These are phyloP conservation scores for Nomada lathburiana DNA, from an alignment of 2,888 invertebrate genomes.

Conservation along the genomic window DNA sequence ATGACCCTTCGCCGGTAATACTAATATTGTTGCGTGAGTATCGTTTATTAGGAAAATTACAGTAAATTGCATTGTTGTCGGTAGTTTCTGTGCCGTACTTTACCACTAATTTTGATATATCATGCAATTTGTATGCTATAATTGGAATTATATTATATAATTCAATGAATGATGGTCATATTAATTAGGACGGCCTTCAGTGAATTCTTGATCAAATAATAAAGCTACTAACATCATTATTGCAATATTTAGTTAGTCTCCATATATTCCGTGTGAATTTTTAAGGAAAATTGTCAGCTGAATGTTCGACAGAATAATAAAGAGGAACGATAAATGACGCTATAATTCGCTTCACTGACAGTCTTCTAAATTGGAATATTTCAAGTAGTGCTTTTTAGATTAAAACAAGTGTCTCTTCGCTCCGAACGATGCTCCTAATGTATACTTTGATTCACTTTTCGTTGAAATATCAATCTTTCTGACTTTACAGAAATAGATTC, in stretches of 20 bases:
- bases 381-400: background rate
- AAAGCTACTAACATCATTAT: background rate
- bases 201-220: background rate
- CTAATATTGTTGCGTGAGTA: background rate
- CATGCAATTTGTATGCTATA: background rate
- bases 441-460: background rate
- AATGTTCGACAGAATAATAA: background rate
- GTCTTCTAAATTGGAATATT: background rate
- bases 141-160: slow-evolving; percentile 13
- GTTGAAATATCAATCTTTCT: background rate
- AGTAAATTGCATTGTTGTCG: background rate
- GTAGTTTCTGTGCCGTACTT: background rate
- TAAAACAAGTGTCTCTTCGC: background rate
- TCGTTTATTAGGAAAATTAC: slow-evolving; percentile 10
- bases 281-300: no score
- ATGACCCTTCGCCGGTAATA: background rate
- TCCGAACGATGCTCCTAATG: background rate
- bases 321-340: background rate
- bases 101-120: background rate
- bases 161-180: background rate
- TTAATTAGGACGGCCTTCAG: background rate
- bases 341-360: background rate
- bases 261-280: no score
- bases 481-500: no score
- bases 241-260: background rate